Conservation (phyloP, 2,888 invertebrate species). For the Phalangium opilio region DNA sequence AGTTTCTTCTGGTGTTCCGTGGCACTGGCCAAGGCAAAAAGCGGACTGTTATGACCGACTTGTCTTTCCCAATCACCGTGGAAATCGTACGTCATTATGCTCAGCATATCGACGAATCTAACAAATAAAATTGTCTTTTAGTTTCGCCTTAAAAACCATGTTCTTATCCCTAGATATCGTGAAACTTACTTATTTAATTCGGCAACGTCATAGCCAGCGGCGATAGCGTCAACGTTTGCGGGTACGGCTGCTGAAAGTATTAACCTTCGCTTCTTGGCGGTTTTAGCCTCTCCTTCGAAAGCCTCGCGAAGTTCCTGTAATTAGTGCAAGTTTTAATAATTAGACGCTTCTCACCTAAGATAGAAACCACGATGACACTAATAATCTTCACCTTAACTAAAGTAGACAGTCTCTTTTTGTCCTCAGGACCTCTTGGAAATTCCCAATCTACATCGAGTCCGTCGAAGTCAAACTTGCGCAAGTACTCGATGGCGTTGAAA, state of each 20-base stretch:
- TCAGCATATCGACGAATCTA: conserved; percentile 61
- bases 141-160: too few relatives aligned
- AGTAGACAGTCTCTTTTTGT: conserved; percentile 65
- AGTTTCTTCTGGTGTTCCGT: conserved; percentile 83
- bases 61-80: conserved; percentile 88
- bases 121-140: background rate
- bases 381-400: conserved; percentile 31
- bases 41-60: conserved; percentile 81
- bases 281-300: conserved; percentile 81
- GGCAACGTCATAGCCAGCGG: conserved; percentile 83
- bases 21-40: conserved; percentile 72
- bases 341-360: too few relatives aligned
- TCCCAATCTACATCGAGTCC: conserved; percentile 90
- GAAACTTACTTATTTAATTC: conserved; percentile 67
- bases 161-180: too few relatives aligned
- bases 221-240: conserved; percentile 81
- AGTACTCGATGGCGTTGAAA: conserved; percentile 82
- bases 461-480: conserved; percentile 77
- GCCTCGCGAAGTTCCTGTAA: conserved; percentile 63
- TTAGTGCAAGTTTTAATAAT: background rate
- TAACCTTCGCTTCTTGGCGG: conserved; percentile 60
- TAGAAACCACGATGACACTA: background rate
- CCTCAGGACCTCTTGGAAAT: conserved; percentile 77
- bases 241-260: conserved; percentile 77
- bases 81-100: conserved; percentile 91